Percentiles rank a stretch among this genome's conserved stretches.
These are phyloP conservation scores for Channa argus DNA, from an alignment of 2,113 vertebrate genomes.

Conservation along the genomic window DNA sequence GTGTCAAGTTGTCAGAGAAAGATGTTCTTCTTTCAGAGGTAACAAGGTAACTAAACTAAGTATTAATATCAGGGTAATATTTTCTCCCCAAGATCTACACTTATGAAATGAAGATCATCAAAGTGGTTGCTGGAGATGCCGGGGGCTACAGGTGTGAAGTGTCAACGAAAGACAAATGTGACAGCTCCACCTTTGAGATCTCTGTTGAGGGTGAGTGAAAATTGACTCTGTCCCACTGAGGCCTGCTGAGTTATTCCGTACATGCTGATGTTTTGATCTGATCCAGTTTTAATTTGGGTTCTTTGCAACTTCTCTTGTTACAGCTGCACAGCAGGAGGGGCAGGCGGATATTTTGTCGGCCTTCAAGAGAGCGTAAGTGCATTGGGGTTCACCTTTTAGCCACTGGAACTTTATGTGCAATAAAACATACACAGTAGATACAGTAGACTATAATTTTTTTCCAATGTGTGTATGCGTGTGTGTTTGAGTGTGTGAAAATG, in stretches of 20 bases:
- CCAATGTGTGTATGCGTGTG: neutral
- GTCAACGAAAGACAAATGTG: slow-evolving; percentile 88
- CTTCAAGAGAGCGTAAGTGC: slow-evolving; percentile 88
- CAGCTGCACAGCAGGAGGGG: slow-evolving; percentile 79
- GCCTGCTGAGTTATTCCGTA: slow-evolving; percentile 28
- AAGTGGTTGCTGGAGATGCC: slow-evolving; percentile 83
- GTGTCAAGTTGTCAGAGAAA: neutral
- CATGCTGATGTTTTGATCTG: slow-evolving; percentile 42
- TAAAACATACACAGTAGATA: too few species aligned
- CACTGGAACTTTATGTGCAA: neutral
- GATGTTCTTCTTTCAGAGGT: neutral
- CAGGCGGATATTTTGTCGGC: slow-evolving; percentile 81
- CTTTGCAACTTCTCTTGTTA: slow-evolving; percentile 60
- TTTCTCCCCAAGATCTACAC: slow-evolving; percentile 84
- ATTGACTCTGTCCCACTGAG: neutral
- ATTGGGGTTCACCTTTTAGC: slow-evolving; percentile 24
- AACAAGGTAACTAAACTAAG: neutral
- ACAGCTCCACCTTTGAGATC: slow-evolving; percentile 88
- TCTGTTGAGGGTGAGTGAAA: slow-evolving; percentile 85
- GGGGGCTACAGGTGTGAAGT: slow-evolving; percentile 92
- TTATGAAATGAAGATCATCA: slow-evolving; percentile 86
- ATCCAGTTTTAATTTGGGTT: slow-evolving; percentile 41
- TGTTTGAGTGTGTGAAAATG: too few species aligned
- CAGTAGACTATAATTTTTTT: slow-evolving; percentile 9
- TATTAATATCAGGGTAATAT: neutral